phyloP scores from a whole-genome alignment of 1,140 invertebrate species.

The Pseudomyrmex dendroicus region DNA sequence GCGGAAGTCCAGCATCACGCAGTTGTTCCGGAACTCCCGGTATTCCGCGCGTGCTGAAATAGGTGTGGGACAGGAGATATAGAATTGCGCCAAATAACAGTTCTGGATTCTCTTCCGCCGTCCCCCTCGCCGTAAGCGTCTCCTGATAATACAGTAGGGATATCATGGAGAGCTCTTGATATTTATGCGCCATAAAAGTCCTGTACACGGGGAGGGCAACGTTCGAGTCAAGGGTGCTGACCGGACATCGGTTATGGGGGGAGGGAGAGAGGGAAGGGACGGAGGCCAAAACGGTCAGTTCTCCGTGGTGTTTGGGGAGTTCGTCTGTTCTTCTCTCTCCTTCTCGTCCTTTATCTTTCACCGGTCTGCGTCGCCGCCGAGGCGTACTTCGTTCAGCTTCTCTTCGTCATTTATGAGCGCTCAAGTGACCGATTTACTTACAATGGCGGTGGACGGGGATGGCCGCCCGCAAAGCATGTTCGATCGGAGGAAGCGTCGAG shows the following conservation, averaged over 20 bases:
- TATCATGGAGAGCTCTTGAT: constrained; percentile 84
- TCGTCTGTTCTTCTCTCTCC: constrained; percentile 44
- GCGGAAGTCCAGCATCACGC: constrained; percentile 70
- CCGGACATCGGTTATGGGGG: constrained; percentile 81
- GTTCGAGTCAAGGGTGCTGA: constrained; percentile 80
- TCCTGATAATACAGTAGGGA: constrained; percentile 83
- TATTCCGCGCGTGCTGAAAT: background rate
- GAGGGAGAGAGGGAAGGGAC: too few relatives aligned
- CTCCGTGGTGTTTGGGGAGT: constrained; percentile 42
- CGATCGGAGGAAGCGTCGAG: constrained; percentile 30
- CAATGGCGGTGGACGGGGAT: constrained; percentile 76
- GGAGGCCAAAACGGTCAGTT: constrained; percentile 72
- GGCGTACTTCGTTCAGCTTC: constrained; percentile 49
- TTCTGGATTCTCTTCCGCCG: constrained; percentile 30
- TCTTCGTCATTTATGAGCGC: constrained; percentile 76
- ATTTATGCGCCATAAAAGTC: constrained; percentile 85
- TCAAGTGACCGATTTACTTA: constrained; percentile 84
- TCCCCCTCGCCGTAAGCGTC: constrained; percentile 74
- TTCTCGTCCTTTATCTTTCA: constrained; percentile 52
- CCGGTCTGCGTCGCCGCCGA: constrained; percentile 24
- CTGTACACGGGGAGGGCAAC: constrained; percentile 77
- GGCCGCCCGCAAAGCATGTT: constrained; percentile 15
- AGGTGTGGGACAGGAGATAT: constrained; percentile 72
- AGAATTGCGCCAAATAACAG: constrained; percentile 78
- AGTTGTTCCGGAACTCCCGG: constrained; percentile 53